phyloP scores from a whole-genome alignment of 2,888 invertebrate species.

The Anagyrus pseudococci region DNA sequence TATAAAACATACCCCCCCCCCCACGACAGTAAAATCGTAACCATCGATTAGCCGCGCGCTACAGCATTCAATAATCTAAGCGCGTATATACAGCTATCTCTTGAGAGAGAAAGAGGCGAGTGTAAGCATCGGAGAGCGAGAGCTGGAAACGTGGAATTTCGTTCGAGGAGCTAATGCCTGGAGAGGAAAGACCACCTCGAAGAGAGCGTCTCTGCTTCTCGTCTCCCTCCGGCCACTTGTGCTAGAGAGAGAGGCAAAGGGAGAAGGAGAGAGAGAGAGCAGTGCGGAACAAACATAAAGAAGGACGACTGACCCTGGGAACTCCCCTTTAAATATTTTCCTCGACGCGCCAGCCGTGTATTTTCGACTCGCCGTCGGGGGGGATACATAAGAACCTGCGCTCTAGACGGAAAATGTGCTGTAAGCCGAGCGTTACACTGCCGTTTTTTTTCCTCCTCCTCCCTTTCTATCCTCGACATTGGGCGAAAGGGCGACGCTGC shows the following conservation, averaged over 20 bases:
- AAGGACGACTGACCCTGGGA: conserved; percentile 34
- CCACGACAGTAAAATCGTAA: conserved; percentile 4
- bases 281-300: conserved; percentile 30
- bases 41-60: conserved; percentile 10
- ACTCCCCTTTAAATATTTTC: conserved; percentile 28
- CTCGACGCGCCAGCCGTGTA: background rate
- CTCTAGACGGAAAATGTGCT: conserved; percentile 16
- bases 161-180: conserved; percentile 7
- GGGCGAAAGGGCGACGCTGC: background rate
- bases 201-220: conserved; percentile 6
- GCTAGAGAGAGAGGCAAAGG: conserved; percentile 1
- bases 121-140: background rate
- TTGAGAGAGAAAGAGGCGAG: background rate
- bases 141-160: conserved; percentile 22
- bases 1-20: background rate
- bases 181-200: conserved; percentile 30
- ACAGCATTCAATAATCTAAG: background rate
- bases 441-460: conserved; percentile 11
- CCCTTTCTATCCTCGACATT: background rate
- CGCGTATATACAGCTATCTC: too few species aligned
- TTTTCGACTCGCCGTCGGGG: background rate
- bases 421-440: background rate
- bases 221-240: background rate
- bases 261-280: conserved; percentile 12
- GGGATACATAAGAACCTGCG: background rate